These are phyloP conservation scores for Lamellibrachia luymesi DNA, from an alignment of 1,140 invertebrate species.

Conservation along the genomic window DNA sequence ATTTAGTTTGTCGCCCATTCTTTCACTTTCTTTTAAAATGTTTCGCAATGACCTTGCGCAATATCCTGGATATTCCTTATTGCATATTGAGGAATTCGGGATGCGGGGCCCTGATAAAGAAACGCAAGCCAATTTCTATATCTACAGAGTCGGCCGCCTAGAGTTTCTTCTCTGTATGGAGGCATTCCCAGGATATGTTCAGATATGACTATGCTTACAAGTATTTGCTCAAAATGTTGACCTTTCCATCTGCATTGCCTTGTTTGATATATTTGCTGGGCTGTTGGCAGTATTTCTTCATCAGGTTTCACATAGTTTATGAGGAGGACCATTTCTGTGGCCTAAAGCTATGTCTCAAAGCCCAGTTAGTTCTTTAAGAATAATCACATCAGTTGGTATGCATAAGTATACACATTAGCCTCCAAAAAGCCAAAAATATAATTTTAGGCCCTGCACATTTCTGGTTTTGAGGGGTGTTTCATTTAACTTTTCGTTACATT, in stretches of 20 bases:
- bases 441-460: too few relatives aligned
- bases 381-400: too few relatives aligned
- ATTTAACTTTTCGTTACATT: too few relatives aligned
- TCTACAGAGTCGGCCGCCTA: background rate
- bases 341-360: background rate
- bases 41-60: background rate
- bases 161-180: background rate
- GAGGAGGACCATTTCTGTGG: background rate
- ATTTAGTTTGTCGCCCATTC: too few relatives aligned
- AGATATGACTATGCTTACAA: background rate
- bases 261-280: background rate
- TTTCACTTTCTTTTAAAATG: background rate
- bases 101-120: background rate
- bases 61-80: background rate
- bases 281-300: background rate
- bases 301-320: background rate
- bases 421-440: too few relatives aligned
- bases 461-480: too few relatives aligned
- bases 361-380: background rate
- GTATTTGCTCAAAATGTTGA: conserved; percentile 5
- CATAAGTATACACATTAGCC: too few relatives aligned
- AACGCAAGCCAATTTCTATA: background rate
- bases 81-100: background rate
- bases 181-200: background rate
- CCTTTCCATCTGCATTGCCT: background rate